Evolutionary conservation across 2,113 vertebrate species (phyloP).

Genomic region (Blennius ocellaris): DNA sequence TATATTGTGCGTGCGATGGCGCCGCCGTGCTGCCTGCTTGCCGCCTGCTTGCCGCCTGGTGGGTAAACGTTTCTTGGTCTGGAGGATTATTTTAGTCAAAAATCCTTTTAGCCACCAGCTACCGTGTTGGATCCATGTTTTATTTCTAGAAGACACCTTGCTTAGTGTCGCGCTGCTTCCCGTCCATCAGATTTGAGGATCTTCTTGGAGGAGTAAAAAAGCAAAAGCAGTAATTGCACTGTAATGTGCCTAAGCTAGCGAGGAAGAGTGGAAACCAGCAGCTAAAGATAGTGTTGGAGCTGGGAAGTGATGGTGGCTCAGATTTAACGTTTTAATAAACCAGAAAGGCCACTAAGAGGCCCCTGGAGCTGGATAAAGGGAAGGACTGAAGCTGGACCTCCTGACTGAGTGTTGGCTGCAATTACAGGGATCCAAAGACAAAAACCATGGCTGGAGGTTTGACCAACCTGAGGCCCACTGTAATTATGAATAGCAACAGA

Average conservation of each 20-base stretch:
- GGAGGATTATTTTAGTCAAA: too few species aligned
- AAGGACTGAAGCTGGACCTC: constrained; percentile 65
- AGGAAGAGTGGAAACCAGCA: constrained; percentile 57
- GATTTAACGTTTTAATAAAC: constrained; percentile 83
- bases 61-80: too few species aligned
- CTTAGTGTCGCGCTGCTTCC: neutral
- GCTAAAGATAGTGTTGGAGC: constrained; percentile 76
- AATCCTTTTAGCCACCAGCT: too few species aligned
- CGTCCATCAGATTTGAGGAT: constrained; percentile 34
- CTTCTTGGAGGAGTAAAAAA: constrained; percentile 40
- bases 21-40: too few species aligned
- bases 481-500: constrained; percentile 65
- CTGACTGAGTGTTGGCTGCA: constrained; percentile 66
- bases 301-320: constrained; percentile 67
- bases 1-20: too few species aligned
- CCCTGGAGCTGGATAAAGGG: constrained; percentile 77
- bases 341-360: constrained; percentile 80
- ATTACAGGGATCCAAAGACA: constrained; percentile 73
- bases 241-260: constrained; percentile 63
- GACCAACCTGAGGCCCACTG: constrained; percentile 57
- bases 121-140: neutral
- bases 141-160: neutral
- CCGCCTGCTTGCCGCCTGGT: too few species aligned
- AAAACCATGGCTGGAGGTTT: constrained; percentile 68
- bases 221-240: constrained; percentile 68